Percentiles rank a stretch among this genome's conserved stretches.
These are phyloP conservation scores for Gallinago nigripennis DNA, from an alignment of 2,797 vertebrate species.

Conservation along the genomic window DNA sequence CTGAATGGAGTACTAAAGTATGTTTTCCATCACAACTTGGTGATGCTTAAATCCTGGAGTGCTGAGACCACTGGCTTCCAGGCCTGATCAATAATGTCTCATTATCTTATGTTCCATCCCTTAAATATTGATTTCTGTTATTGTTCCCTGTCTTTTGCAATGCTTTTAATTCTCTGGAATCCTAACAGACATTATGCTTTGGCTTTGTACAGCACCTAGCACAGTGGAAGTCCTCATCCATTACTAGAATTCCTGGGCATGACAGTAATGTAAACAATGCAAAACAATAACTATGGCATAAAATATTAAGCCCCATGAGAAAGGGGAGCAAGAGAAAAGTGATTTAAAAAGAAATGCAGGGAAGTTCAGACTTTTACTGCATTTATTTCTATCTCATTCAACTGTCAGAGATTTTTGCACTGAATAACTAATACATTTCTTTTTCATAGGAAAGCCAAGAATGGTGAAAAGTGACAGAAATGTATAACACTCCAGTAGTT, in stretches of 20 bases:
- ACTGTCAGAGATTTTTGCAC: slow-evolving; percentile 8
- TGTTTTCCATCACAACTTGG: background rate
- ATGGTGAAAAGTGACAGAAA: background rate
- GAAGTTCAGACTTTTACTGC: background rate
- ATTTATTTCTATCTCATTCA: background rate
- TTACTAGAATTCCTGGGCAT: background rate
- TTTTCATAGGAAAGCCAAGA: background rate
- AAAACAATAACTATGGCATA: background rate
- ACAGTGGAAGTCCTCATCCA: background rate
- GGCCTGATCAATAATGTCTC: background rate
- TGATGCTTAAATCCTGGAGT: background rate
- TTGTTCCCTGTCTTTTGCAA: background rate
- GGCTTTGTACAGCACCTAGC: background rate
- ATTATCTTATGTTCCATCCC: background rate
- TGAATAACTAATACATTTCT: background rate
- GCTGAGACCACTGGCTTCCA: background rate
- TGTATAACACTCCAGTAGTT: background rate
- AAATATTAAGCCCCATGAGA: background rate
- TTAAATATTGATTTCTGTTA: background rate
- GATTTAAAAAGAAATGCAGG: background rate
- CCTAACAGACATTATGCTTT: background rate
- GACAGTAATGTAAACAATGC: background rate
- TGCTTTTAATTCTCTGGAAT: background rate
- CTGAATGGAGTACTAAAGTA: background rate
- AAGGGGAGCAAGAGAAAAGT: background rate